Base-by-base conservation (phyloP, 2,797 vertebrate genomes). In the Bradypus variegatus region DNA sequence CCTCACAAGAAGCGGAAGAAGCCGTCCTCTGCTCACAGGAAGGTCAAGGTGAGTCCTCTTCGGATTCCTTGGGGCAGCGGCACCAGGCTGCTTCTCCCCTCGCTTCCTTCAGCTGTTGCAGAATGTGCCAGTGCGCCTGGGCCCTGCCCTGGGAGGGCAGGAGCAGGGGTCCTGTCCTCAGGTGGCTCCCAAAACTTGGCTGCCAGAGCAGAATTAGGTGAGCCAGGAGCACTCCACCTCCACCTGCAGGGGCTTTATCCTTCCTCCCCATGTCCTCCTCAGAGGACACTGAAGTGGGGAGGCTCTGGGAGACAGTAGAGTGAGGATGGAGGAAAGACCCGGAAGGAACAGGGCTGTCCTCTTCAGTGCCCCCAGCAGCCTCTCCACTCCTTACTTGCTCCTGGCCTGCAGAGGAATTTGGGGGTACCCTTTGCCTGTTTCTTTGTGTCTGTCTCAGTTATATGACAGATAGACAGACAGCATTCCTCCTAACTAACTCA, bases 21-120 rank as follows among this genome's bases (percentile, higher is more conserved):
- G 89, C 55, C 65, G 0, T 94, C 75, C 4, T 0, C 91, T 0
- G 93, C 94, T 45, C 29, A 77, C 12, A 94, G 53, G 13, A 95
- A 95, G 33, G 96, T 97, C 23, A 98, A 97, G 97, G 98, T 99
- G 86, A 93, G 96, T 62, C 1, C 9, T 29, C 8, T 4, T 18
- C 65, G 19, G 31, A 12, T 70, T 23, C 45, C 21, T 67, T 23
- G 36, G 27, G 31, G 10, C 3, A 3, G 48, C 23, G 45, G 3
- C n/a, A 29, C 7, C 16, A 36, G 31, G 23, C 9, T 11, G 11
- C 23, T 23, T 8, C 15, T 4, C 45, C 18, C 10, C 33, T 89
- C 8, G 50, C 4, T 41, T 80, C 45, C 16, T 2, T 70, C 5
- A 2, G 13, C 2, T n/a, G 14, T 41, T 58, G 36, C 82, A 18